phyloP scores from a whole-genome alignment of 2,113 vertebrate species.

The Meleagris gallopavo region DNA sequence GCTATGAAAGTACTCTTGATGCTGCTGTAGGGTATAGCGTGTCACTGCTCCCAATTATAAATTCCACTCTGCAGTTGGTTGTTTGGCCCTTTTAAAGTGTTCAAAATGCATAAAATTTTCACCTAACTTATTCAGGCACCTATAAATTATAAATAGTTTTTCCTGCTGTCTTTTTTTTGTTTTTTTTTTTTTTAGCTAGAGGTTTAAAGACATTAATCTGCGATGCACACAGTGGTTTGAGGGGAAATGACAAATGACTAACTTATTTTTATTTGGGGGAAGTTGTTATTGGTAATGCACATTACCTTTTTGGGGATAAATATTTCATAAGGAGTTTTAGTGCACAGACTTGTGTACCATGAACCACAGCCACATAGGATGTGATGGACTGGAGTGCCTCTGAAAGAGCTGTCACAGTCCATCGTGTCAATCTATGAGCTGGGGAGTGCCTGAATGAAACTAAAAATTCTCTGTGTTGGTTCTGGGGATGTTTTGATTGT shows the following conservation, averaged over 20 bases:
- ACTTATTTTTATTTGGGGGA: not conserved
- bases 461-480: not conserved
- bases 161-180: not conserved
- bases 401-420: slow-evolving; percentile 36
- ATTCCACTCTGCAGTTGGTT: slow-evolving; percentile 6
- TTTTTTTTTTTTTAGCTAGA: not conserved
- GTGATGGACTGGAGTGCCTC: not conserved
- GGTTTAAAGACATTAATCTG: slow-evolving; percentile 22
- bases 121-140: not conserved
- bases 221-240: not conserved
- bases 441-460: not conserved
- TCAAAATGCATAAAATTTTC: not conserved
- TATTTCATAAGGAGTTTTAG: slow-evolving; percentile 49
- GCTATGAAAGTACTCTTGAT: slow-evolving; percentile 10
- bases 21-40: not conserved
- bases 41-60: slow-evolving; percentile 5
- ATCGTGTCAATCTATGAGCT: not conserved
- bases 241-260: not conserved
- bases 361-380: not conserved
- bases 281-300: slow-evolving; percentile 12
- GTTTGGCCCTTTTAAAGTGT: not conserved
- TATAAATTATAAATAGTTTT: slow-evolving; percentile 23
- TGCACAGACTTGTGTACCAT: not conserved
- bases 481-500: not conserved
- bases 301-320: slow-evolving; percentile 31